Percentiles rank a stretch among this genome's conserved stretches.
These are phyloP conservation scores for Xestia rhomboidea DNA, from an alignment of 2,888 invertebrate genomes.

Conservation along the genomic window DNA sequence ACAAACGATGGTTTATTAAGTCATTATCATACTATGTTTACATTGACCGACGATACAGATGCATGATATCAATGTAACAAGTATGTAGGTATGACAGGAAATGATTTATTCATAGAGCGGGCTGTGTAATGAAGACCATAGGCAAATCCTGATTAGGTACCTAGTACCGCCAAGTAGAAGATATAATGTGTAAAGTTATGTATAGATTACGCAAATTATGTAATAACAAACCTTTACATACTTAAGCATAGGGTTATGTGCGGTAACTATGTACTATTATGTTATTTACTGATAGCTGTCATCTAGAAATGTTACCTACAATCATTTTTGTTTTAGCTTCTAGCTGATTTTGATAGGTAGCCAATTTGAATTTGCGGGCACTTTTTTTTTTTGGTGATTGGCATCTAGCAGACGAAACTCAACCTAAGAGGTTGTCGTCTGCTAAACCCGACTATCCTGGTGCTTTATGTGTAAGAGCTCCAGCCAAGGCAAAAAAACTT, in stretches of 20 bases:
- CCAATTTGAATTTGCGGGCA: background rate
- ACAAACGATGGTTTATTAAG: background rate
- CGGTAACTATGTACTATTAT: background rate
- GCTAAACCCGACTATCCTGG: too few relatives aligned
- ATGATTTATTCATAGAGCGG: background rate
- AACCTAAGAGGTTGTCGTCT: too few relatives aligned
- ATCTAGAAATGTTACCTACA: background rate
- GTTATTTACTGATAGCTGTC: background rate
- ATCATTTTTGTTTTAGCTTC: background rate
- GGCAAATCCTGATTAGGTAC: conserved; percentile 4
- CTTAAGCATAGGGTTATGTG: conserved; percentile 1
- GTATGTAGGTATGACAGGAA: background rate
- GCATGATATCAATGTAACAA: background rate
- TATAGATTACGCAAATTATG: conserved; percentile 27
- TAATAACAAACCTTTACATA: background rate
- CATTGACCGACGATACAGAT: background rate
- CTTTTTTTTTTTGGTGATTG: background rate
- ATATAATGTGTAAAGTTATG: background rate
- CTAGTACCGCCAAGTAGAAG: too few relatives aligned
- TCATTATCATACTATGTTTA: conserved; percentile 16
- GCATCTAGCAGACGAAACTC: too few relatives aligned
- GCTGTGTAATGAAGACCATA: background rate
- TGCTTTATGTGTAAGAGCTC: too few relatives aligned
- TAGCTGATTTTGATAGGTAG: background rate
- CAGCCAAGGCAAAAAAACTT: too few relatives aligned